phyloP scores from a whole-genome alignment of 2,888 invertebrate species.

The Meliscaeva auricollis region DNA sequence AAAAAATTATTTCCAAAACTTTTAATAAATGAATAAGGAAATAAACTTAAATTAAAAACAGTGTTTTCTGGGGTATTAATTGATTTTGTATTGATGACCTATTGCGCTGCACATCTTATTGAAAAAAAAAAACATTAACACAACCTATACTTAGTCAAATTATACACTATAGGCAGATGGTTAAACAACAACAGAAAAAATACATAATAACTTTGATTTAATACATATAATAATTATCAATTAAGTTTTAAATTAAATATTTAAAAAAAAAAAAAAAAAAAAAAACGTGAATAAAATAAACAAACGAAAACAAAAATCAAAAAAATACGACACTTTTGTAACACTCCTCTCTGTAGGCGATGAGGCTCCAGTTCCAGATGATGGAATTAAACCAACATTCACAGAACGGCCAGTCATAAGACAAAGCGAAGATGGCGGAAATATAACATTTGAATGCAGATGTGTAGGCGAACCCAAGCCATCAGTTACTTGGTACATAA shows the following conservation, averaged over 20 bases:
- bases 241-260: neutral
- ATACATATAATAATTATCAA: neutral
- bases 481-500: slow-evolving; percentile 92
- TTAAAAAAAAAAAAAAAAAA: no score
- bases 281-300: slow-evolving; percentile 29
- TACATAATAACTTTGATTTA: slow-evolving; percentile 4
- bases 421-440: slow-evolving; percentile 98
- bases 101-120: slow-evolving; percentile 19
- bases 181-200: slow-evolving; percentile 7
- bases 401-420: slow-evolving; percentile 98
- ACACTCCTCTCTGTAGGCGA: slow-evolving; percentile 89
- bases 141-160: neutral
- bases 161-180: neutral
- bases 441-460: slow-evolving; percentile 98
- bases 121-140: neutral
- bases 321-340: slow-evolving; percentile 28
- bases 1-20: no score
- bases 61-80: no score
- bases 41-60: no score
- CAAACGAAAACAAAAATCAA: slow-evolving; percentile 49
- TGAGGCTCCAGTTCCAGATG: slow-evolving; percentile 96
- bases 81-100: no score
- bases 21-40: no score
- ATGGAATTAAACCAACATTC: slow-evolving; percentile 98
- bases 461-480: slow-evolving; percentile 99